Base-by-base conservation (phyloP, 2,113 vertebrate species). In the Hiodon tergisus region DNA sequence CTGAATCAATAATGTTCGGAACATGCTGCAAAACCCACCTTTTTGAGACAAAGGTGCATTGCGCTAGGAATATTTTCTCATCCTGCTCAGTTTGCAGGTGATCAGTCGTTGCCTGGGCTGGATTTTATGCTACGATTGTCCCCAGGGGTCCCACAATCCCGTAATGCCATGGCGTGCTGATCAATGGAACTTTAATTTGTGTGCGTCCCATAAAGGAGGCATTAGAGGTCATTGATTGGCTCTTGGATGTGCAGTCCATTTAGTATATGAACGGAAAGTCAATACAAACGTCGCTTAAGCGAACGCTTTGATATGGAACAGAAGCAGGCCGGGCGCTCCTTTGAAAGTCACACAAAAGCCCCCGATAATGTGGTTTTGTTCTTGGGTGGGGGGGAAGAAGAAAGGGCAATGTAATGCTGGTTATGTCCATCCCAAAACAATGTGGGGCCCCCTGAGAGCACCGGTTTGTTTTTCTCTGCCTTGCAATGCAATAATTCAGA, bases 181-280 rank as follows among this genome's bases (percentile, higher is more conserved):
- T 91, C 89, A 88, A 91, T 90, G 79, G 62, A 55, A 73, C 67
- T 78, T 88, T 88, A 86, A 89, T 88, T 88, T 84, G 79, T 79
- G 75, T 78, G 76, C 83, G 84, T 81, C 80, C 87, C 88, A 88
- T 88, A 88, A 89, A 88, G 84, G 83, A 85, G 76, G 83, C 86
- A 88, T 90, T 86, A 90, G 83, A 57, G 7, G 53, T 13, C 73
- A 90, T 89, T 85, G 89, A 91, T 87, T 85, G 67, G 60, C 46
- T 76, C 76, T 84, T 76, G 80, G 74, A 11, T 59, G 2, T 7
- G 58, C 79, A 73, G 75, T 71, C 61, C 58, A 6, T 81, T 76
- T 69, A 77, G 71, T 55, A 70, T 83, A 74, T 85, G 83, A 89
- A 83, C 76, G 71, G 81, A 52, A 74, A 77, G 81, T 88, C 86